These are phyloP conservation scores for Pseudochirops corinnae DNA, from an alignment of 2,797 vertebrate genomes.

Conservation along the genomic window DNA sequence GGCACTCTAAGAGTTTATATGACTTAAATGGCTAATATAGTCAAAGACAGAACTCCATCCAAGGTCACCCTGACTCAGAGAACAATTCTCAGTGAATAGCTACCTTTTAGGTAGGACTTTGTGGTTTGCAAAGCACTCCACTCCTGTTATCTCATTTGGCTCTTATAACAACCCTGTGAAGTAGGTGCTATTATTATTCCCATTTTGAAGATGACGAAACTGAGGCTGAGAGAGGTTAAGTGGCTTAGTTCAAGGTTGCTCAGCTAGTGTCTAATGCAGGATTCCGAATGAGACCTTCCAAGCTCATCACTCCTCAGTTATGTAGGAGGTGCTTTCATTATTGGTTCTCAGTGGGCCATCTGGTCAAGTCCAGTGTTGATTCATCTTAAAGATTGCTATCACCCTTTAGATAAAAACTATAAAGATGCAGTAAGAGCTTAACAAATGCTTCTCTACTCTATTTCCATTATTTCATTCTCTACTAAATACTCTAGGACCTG, in stretches of 20 bases:
- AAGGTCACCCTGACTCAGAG: background rate
- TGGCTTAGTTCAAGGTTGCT: background rate
- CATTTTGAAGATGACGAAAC: background rate
- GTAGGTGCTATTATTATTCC: background rate
- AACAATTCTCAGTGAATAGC: background rate
- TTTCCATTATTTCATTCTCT: background rate
- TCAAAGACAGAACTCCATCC: background rate
- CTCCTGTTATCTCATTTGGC: background rate
- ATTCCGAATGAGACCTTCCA: background rate
- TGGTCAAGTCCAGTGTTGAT: background rate
- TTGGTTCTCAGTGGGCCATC: background rate
- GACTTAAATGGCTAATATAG: background rate
- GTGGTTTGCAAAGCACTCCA: background rate
- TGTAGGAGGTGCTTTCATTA: background rate
- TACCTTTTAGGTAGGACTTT: background rate
- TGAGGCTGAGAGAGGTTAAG: background rate
- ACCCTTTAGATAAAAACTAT: background rate
- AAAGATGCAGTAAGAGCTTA: background rate
- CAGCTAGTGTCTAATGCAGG: background rate
- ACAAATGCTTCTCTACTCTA: background rate
- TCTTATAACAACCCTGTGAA: background rate
- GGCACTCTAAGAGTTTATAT: background rate
- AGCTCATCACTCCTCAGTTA: background rate
- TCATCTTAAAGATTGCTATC: background rate
- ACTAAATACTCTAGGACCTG: background rate